These are phyloP conservation scores for Scyliorhinus canicula DNA, from an alignment of 2,797 vertebrate genomes.

Conservation along the genomic window DNA sequence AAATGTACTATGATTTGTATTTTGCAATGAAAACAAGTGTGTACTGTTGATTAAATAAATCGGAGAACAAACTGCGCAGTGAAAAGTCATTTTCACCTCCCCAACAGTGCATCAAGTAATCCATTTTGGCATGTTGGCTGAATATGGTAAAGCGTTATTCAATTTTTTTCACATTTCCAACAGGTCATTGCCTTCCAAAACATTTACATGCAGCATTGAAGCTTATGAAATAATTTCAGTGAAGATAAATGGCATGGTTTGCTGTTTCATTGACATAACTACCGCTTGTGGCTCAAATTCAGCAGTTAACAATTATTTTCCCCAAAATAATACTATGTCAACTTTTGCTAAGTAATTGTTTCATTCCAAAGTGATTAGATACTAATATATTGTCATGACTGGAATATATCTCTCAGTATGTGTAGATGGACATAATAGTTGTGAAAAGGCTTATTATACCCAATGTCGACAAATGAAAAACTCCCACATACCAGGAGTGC, in stretches of 20 bases:
- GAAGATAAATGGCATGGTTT: neutral
- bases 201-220: neutral
- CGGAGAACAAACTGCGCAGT: neutral
- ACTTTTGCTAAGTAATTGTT: neutral
- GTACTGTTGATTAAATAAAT: neutral
- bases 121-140: neutral
- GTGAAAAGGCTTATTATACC: neutral
- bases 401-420: neutral
- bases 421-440: neutral
- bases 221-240: neutral
- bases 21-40: neutral
- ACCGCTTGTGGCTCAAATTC: neutral
- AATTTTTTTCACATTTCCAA: neutral
- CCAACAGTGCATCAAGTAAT: neutral
- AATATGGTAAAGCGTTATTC: neutral
- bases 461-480: neutral
- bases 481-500: neutral
- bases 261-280: neutral
- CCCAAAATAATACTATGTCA: neutral
- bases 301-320: neutral
- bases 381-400: neutral
- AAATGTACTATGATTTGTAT: neutral
- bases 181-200: neutral
- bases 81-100: neutral
- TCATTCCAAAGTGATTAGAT: neutral